phyloP scores from a whole-genome alignment of 2,113 vertebrate genomes.

The Mugil cephalus region DNA sequence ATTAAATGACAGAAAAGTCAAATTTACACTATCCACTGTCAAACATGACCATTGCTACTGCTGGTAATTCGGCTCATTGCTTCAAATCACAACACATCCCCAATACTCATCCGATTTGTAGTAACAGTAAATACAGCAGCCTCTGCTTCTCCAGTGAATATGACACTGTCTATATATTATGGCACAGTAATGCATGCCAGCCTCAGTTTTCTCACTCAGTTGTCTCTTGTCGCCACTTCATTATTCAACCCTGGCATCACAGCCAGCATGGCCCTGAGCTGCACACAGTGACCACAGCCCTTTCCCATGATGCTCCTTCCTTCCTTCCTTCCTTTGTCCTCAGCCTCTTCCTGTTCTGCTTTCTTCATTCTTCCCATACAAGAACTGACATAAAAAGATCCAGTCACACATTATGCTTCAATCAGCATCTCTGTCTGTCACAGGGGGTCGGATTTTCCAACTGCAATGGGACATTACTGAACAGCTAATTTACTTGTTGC shows the following conservation, averaged over 20 bases:
- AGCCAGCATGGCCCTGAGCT: constrained; percentile 19
- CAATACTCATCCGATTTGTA: background rate
- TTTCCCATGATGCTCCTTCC: constrained; percentile 59
- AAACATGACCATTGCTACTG: background rate
- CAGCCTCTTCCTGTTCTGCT: constrained; percentile 26
- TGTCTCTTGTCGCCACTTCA: constrained; percentile 15
- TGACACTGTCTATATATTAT: constrained; percentile 18
- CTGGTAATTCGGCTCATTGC: constrained; percentile 21
- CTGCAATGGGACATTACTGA: no score
- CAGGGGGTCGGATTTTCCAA: background rate
- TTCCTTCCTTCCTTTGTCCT: constrained; percentile 44
- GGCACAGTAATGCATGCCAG: constrained; percentile 10
- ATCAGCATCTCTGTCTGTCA: background rate
- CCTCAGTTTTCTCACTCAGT: constrained; percentile 13
- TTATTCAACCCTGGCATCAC: constrained; percentile 37
- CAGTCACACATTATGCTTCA: constrained; percentile 4
- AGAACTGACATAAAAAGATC: background rate
- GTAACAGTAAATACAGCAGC: background rate
- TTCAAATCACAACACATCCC: constrained; percentile 15
- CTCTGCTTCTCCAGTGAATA: constrained; percentile 3
- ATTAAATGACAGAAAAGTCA: background rate
- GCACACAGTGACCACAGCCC: constrained; percentile 24
- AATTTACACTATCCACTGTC: background rate
- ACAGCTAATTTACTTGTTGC: background rate
- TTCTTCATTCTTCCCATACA: constrained; percentile 9